A percentile compares a stretch with the other conserved stretches of the same genome.
phyloP scores from a whole-genome alignment of 2,113 vertebrate genomes.

The Tyrannus savana region DNA sequence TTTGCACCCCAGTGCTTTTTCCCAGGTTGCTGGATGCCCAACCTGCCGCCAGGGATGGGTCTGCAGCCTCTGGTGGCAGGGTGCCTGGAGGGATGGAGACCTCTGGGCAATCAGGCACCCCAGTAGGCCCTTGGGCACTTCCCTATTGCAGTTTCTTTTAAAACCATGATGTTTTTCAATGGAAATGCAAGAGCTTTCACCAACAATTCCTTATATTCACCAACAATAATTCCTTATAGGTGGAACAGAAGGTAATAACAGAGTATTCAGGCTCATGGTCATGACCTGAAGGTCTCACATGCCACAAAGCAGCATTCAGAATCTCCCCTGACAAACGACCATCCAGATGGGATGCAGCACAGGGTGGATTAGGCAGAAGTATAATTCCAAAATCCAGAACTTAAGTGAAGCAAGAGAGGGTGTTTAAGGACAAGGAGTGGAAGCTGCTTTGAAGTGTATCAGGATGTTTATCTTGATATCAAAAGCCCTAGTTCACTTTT shows the following conservation, averaged over 20 bases:
- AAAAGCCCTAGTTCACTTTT: neutral
- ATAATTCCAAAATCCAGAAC: neutral
- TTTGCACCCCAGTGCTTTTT: neutral
- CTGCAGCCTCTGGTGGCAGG: neutral
- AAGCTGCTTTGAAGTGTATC: slow-evolving; percentile 10
- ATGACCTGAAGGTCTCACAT: neutral
- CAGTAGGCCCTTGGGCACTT: rapidly evolving
- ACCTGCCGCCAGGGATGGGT: neutral
- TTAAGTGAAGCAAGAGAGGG: neutral
- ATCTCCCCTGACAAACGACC: rapidly evolving
- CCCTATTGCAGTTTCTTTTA: neutral
- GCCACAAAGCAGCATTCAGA: neutral
- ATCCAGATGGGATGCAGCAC: rapidly evolving
- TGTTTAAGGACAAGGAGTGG: neutral
- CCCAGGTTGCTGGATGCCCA: neutral
- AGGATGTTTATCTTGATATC: slow-evolving; percentile 1
- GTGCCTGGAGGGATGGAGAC: rapidly evolving
- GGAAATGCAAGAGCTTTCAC: neutral
- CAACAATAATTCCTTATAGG: neutral
- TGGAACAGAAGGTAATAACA: neutral
- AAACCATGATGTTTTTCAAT: neutral
- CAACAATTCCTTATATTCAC: neutral
- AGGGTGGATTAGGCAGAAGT: neutral
- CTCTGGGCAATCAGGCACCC: neutral
- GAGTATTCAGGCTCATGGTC: neutral